phyloP scores from a whole-genome alignment of 2,113 vertebrate genomes.

The Pseudorhombus dupliciocellatus region DNA sequence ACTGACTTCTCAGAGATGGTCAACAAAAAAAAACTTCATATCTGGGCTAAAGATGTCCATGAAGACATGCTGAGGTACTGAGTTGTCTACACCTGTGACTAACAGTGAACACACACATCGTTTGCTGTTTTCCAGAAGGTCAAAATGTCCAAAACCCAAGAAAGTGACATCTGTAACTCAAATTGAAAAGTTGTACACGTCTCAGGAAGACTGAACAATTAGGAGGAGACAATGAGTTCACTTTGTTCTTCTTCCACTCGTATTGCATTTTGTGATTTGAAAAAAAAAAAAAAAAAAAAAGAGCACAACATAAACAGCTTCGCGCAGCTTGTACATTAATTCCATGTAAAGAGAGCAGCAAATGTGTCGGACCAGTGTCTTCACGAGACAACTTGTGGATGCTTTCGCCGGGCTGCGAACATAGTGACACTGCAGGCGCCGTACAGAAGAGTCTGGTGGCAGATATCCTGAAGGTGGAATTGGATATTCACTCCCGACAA shows the following conservation, averaged over 20 bases:
- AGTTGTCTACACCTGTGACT: slow-evolving; percentile 70
- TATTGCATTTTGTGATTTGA: slow-evolving; percentile 66
- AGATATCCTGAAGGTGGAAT: background rate
- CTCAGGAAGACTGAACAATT: slow-evolving; percentile 58
- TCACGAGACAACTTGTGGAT: slow-evolving; percentile 9
- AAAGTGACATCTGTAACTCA: slow-evolving; percentile 40
- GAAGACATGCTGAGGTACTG: slow-evolving; percentile 71
- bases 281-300: background rate
- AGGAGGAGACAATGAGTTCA: slow-evolving; percentile 41
- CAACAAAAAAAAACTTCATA: slow-evolving; percentile 26
- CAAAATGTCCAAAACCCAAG: slow-evolving; percentile 5
- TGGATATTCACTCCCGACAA: background rate
- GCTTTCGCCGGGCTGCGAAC: slow-evolving; percentile 22
- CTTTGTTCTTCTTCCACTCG: slow-evolving; percentile 57
- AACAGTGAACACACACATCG: slow-evolving; percentile 35
- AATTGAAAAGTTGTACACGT: slow-evolving; percentile 32
- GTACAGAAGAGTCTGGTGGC: background rate
- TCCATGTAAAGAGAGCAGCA: slow-evolving; percentile 27
- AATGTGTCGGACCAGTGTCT: slow-evolving; percentile 10
- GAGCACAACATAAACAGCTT: background rate
- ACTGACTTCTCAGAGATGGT: slow-evolving; percentile 49
- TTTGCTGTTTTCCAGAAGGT: slow-evolving; percentile 43
- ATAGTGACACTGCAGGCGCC: slow-evolving; percentile 32
- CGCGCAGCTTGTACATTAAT: slow-evolving; percentile 9
- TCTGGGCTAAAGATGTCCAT: slow-evolving; percentile 44